Conservation (phyloP, 2,888 invertebrate species). For the Himalopsyche japonica region DNA sequence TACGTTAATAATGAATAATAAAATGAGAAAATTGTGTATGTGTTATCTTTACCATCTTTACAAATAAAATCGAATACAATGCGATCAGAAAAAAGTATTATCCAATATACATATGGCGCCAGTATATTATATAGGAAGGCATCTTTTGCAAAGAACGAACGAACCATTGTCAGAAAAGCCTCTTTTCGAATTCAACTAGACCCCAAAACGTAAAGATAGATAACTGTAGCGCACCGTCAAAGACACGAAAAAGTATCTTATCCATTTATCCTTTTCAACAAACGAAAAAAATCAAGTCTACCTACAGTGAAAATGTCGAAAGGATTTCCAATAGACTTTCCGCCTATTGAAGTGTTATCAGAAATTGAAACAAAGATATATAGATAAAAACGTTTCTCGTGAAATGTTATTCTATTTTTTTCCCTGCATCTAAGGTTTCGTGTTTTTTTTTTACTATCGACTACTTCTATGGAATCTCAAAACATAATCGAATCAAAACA, state of each 20-base stretch:
- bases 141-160: slow-evolving; percentile 15
- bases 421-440: too few relatives aligned
- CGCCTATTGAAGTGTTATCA: not conserved
- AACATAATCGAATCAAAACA: too few relatives aligned
- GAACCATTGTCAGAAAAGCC: slow-evolving; percentile 29
- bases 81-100: not conserved
- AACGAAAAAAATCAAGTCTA: not conserved
- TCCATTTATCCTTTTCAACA: not conserved
- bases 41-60: not conserved
- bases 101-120: not conserved
- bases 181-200: slow-evolving; percentile 23
- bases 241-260: slow-evolving; percentile 6
- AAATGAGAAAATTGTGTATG: too few relatives aligned
- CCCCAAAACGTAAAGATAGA: slow-evolving; percentile 16
- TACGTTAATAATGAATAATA: too few relatives aligned
- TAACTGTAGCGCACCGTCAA: slow-evolving; percentile 19
- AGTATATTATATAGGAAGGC: slow-evolving; percentile 12
- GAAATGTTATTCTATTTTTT: too few relatives aligned
- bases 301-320: not conserved
- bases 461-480: too few relatives aligned
- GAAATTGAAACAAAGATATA: not conserved
- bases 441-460: too few relatives aligned
- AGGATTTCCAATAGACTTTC: not conserved
- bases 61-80: not conserved
- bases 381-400: too few relatives aligned